Conservation (phyloP, 2,888 invertebrate species). For the Epicampocera succincta region DNA sequence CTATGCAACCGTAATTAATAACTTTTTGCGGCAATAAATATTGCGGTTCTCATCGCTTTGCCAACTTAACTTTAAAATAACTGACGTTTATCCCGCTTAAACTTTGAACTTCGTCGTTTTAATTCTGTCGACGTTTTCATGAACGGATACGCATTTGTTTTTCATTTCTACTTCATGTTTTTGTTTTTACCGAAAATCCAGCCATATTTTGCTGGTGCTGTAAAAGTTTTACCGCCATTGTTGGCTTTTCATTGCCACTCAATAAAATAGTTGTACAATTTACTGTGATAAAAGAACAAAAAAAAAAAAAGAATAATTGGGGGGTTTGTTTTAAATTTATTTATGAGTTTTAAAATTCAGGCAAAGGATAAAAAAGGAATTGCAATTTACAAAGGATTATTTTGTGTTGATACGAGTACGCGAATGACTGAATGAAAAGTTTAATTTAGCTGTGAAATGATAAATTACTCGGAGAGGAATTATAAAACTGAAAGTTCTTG, state of each 20-base stretch:
- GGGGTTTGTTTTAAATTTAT: slow-evolving; percentile 18
- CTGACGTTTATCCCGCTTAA: slow-evolving; percentile 80
- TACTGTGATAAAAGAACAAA: slow-evolving; percentile 1
- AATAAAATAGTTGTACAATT: slow-evolving; percentile 58
- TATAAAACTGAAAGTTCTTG: slow-evolving; percentile 9
- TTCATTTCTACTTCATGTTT: background rate
- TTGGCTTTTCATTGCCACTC: slow-evolving; percentile 68
- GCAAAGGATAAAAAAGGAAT: background rate
- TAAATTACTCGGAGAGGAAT: slow-evolving; percentile 49
- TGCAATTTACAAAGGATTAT: slow-evolving; percentile 55
- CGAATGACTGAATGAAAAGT: slow-evolving; percentile 34
- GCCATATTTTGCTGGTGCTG: slow-evolving; percentile 58
- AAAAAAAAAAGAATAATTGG: slow-evolving; percentile 19
- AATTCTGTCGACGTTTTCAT: slow-evolving; percentile 75
- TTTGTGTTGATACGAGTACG: slow-evolving; percentile 47
- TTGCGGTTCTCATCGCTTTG: slow-evolving; percentile 65
- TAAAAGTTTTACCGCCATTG: slow-evolving; percentile 69
- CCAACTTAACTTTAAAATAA: slow-evolving; percentile 72
- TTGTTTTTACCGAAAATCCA: slow-evolving; percentile 15
- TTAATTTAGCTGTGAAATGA: slow-evolving; percentile 49
- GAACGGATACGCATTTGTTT: slow-evolving; percentile 77
- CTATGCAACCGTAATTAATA: slow-evolving; percentile 27
- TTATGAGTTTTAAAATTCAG: slow-evolving; percentile 31
- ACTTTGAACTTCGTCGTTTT: slow-evolving; percentile 81
- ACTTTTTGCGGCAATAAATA: slow-evolving; percentile 53